These are phyloP conservation scores for Cheumatopsyche charites DNA, from an alignment of 1,140 invertebrate genomes.

Conservation along the genomic window DNA sequence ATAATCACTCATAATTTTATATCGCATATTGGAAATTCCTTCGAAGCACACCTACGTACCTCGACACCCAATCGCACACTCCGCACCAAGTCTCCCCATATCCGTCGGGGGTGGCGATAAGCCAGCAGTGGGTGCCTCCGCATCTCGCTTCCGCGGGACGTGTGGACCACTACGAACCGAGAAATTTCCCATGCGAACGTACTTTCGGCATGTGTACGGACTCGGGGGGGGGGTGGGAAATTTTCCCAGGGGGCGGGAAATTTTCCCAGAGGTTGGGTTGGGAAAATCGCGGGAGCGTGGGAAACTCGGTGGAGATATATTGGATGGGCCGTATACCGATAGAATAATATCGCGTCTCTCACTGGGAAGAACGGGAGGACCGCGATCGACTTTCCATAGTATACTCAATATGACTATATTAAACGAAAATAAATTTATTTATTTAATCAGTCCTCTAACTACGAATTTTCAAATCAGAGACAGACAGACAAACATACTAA, in stretches of 20 bases:
- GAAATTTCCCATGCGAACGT: too few relatives aligned
- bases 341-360: slow-evolving; percentile 33
- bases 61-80: slow-evolving; percentile 19
- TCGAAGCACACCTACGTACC: slow-evolving; percentile 35
- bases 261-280: not conserved
- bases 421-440: too few relatives aligned
- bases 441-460: too few relatives aligned
- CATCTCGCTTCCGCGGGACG: too few relatives aligned
- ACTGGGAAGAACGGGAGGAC: not conserved
- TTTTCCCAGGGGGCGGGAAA: not conserved
- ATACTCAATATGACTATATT: too few relatives aligned
- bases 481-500: too few relatives aligned
- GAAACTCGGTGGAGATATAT: slow-evolving; percentile 41
- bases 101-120: slow-evolving; percentile 30
- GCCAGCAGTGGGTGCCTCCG: not conserved
- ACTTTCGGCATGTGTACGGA: not conserved
- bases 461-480: too few relatives aligned
- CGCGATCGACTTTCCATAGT: slow-evolving; percentile 22
- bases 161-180: too few relatives aligned
- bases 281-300: slow-evolving; percentile 28
- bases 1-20: too few relatives aligned
- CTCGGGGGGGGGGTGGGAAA: slow-evolving; percentile 20
- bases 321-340: slow-evolving; percentile 39
- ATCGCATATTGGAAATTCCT: slow-evolving; percentile 40
- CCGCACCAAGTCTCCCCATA: too few relatives aligned